Evolutionary conservation across 2,888 invertebrate species (phyloP).

Genomic region (Ormyrus nitidulus): DNA sequence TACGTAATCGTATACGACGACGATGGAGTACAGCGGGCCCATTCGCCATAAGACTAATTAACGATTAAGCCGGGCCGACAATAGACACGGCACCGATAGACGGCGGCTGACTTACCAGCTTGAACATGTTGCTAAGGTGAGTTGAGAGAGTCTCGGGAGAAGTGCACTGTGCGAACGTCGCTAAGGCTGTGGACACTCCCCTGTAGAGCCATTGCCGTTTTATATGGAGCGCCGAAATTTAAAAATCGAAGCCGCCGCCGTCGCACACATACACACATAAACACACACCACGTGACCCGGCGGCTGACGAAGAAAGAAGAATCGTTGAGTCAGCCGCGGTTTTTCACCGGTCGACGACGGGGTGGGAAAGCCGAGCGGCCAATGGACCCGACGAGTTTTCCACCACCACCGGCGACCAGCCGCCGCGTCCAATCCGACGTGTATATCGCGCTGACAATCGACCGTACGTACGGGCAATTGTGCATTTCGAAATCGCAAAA

Average conservation of each 20-base stretch:
- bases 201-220: conserved; percentile 64
- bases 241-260: conserved; percentile 63
- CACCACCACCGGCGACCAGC: conserved; percentile 44
- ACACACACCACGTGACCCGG: conserved; percentile 50
- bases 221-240: conserved; percentile 65
- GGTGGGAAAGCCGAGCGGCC: conserved; percentile 63
- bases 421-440: conserved; percentile 2
- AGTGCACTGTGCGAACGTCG: conserved; percentile 26
- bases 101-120: conserved; percentile 70
- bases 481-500: conserved; percentile 37
- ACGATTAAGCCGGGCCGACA: neutral
- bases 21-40: neutral
- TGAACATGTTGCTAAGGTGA: conserved; percentile 70
- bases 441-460: neutral
- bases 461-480: conserved; percentile 14
- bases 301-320: conserved; percentile 66
- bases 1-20: conserved; percentile 11
- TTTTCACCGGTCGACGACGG: conserved; percentile 19
- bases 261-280: neutral
- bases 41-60: conserved; percentile 21
- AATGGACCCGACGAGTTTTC: conserved; percentile 59
- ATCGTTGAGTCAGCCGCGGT: conserved; percentile 70
- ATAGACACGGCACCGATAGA: neutral
- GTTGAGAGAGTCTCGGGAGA: conserved; percentile 6
- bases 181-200: conserved; percentile 8